Evolutionary conservation across 2,888 invertebrate species (phyloP), one percentile per base, ranked within the genome.

Genomic region (Falcaria lacertinaria): DNA sequence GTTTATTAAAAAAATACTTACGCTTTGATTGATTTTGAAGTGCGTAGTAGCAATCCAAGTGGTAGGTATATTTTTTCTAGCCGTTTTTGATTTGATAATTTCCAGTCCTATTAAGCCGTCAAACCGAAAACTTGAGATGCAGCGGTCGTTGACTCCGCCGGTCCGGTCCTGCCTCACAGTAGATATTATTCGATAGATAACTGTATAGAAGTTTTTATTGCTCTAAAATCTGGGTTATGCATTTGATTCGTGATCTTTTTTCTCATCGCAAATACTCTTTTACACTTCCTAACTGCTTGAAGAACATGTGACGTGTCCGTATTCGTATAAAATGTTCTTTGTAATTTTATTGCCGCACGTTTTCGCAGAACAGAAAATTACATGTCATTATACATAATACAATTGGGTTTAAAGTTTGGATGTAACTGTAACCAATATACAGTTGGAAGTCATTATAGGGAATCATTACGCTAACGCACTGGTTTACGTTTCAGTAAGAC

Each of bases 181-280:
- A 75, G 71, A 80, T 84, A 81, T 80, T 79, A 80, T 86, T 83
- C 74, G 82, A 85, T 86, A 85, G 80, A 80, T 88, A 88, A 85
- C 88, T 86, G 87, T 88, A 74, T 73, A 74, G 60, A 74, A 78
- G 77, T 81, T 80, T 83, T 81, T 86, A 80, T 83, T 71, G 64
- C 69, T 50, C 39, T 58, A 56, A 74, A 70, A 81, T 76, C 69
- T 74, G 64, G 77, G 78, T 76, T 80, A 75, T 74, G 69, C 70
- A 67, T 79, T 81, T 77, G 73, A 80, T 77, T 80, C 72, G 79
- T 74, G 70, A 63, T 61, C 47, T 51, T 60, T 60, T 65, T 59
- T 61, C 50, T 42, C 41, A 49, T 47, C 43, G 22, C 43, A 56
- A 59, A 54, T 54, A 49, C 50, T 54, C 47, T 60, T 59, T 49